Percentiles rank a stretch among this genome's conserved stretches.
Conservation (phyloP, 1,140 invertebrate genomes). For the Galendromus occidentalis region DNA sequence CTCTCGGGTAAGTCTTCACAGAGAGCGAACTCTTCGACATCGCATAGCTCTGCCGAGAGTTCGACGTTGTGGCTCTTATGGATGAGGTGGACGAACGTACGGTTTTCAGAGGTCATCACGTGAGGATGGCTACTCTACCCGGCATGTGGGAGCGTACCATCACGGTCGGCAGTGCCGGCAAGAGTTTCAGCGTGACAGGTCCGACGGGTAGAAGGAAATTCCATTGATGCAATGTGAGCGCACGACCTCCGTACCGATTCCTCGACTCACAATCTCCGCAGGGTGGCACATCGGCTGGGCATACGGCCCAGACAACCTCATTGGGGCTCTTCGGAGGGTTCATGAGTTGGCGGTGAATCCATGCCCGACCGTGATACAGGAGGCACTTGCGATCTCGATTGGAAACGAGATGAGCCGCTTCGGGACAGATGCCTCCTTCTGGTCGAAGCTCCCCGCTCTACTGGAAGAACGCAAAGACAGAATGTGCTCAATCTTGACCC, state of each 20-base stretch:
- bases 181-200: constrained; percentile 90
- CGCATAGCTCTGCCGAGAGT: constrained; percentile 65
- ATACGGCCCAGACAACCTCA: not conserved
- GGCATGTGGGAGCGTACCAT: constrained; percentile 94
- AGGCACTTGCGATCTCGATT: constrained; percentile 14
- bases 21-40: constrained; percentile 43
- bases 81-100: constrained; percentile 98
- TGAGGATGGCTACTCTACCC: constrained; percentile 74
- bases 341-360: not conserved
- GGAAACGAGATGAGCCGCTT: not conserved
- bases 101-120: constrained; percentile 65
- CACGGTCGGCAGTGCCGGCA: constrained; percentile 87
- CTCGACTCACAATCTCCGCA: no score
- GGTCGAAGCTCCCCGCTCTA: not conserved
- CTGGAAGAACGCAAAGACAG: constrained; percentile 29
- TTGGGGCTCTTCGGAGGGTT: not conserved
- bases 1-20: constrained; percentile 58
- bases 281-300: constrained; percentile 5
- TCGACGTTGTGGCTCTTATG: constrained; percentile 68
- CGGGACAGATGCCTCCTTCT: not conserved
- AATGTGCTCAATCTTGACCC: constrained; percentile 14
- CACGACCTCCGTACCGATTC: no score
- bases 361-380: not conserved
- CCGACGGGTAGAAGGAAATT: not conserved
- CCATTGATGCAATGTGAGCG: no score